phyloP scores from a whole-genome alignment of 2,113 vertebrate genomes.

The Aix galericulata region DNA sequence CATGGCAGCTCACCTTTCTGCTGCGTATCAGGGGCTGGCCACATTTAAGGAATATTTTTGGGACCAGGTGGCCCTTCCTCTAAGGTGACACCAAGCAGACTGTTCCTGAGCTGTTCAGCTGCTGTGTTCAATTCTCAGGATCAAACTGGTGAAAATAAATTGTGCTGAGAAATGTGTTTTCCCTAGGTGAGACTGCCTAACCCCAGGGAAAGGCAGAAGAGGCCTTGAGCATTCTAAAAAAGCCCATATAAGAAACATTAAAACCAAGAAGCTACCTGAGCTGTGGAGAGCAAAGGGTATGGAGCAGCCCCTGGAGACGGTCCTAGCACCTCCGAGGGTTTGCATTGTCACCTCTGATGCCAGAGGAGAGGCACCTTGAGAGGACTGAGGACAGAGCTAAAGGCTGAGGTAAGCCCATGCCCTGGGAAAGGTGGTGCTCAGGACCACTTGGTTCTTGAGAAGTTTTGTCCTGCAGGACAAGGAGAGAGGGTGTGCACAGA shows the following conservation, averaged over 20 bases:
- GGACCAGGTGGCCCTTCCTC: neutral
- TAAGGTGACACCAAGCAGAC: neutral
- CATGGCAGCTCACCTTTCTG: neutral
- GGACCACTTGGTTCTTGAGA: neutral
- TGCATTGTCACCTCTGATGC: neutral
- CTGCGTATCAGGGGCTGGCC: accelerated
- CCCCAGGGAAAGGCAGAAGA: neutral
- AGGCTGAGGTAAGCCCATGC: neutral
- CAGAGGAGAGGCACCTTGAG: neutral
- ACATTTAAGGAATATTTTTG: neutral
- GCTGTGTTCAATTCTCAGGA: neutral
- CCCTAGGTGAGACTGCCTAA: neutral
- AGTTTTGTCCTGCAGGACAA: neutral
- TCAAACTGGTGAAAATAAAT: neutral
- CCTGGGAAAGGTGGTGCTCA: neutral
- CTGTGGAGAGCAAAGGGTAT: neutral
- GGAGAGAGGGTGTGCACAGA: neutral
- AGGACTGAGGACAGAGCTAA: neutral
- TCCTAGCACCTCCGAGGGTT: neutral
- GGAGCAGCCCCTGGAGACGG: neutral
- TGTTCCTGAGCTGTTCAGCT: neutral
- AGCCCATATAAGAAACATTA: neutral
- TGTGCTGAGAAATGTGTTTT: neutral
- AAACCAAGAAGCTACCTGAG: neutral
- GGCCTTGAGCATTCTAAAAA: neutral